Conservation (phyloP, 2,797 vertebrate species). For the Danio choprae region DNA sequence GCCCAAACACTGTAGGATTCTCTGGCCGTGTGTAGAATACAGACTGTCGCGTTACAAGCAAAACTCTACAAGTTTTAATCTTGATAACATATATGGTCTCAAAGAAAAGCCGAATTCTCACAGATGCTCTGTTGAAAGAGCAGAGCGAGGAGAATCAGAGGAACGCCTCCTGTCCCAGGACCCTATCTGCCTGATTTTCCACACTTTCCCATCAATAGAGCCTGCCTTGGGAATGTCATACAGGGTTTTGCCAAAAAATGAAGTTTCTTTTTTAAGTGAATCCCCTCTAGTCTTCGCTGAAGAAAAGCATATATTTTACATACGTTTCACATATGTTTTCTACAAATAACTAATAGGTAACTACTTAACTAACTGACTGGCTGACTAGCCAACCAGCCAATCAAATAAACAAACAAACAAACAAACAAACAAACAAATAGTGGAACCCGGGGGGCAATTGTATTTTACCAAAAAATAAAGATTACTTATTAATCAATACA, state of each 20-base stretch:
- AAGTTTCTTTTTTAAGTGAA: constrained; percentile 26
- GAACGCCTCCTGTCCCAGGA: constrained; percentile 78
- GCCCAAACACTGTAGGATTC: neutral
- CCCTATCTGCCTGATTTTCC: constrained; percentile 79
- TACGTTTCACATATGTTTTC: neutral
- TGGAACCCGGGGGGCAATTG: too few species aligned
- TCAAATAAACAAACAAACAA: too few species aligned
- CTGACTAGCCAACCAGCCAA: too few species aligned
- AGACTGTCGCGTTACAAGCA: constrained; percentile 11
- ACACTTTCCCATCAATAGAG: constrained; percentile 77
- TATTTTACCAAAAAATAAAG: too few species aligned
- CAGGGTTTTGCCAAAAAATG: constrained; percentile 17
- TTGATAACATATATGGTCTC: constrained; percentile 21
- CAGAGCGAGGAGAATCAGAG: constrained; percentile 84
- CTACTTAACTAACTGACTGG: too few species aligned
- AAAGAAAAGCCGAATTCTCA: constrained; percentile 38
- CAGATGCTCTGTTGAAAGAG: constrained; percentile 58
- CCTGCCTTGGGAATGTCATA: constrained; percentile 77
- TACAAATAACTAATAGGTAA: too few species aligned
- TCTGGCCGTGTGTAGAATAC: neutral
- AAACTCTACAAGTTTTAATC: constrained; percentile 10
- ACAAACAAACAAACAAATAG: too few species aligned
- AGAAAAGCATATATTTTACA: neutral
- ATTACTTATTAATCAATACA: too few species aligned
- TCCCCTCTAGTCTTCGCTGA: neutral